These are phyloP conservation scores for Trichomalopsis sarcophagae DNA, from an alignment of 1,140 invertebrate genomes.

Conservation along the genomic window DNA sequence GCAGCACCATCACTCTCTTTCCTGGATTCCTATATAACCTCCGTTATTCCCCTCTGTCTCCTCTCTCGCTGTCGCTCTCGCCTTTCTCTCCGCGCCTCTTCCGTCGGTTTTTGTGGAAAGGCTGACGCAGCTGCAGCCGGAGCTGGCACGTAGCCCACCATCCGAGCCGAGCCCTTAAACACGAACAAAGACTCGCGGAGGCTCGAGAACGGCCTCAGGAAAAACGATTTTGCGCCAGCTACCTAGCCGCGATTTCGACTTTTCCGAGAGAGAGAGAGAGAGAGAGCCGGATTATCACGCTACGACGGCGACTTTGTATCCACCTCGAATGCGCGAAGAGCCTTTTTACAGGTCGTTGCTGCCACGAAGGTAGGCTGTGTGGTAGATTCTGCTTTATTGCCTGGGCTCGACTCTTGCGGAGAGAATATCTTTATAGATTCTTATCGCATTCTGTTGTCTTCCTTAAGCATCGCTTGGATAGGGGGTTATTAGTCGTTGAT, in stretches of 20 bases:
- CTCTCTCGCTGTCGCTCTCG: not conserved
- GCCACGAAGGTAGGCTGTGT: not conserved
- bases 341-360: not conserved
- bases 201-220: not conserved
- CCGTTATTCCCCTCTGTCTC: not conserved
- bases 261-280: not conserved
- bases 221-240: not conserved
- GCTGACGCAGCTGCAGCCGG: slow-evolving; percentile 20
- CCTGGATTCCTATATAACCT: not conserved
- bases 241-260: not conserved
- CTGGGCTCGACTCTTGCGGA: not conserved
- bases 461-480: not conserved
- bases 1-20: not conserved
- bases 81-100: not conserved
- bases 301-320: not conserved
- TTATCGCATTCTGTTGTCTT: not conserved
- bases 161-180: slow-evolving; percentile 2
- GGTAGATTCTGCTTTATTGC: not conserved
- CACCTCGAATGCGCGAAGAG: not conserved
- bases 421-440: not conserved
- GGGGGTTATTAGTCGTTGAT: too few species aligned
- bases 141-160: not conserved
- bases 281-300: not conserved
- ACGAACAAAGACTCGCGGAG: slow-evolving; percentile 17
- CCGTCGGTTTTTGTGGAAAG: slow-evolving; percentile 31